Evolutionary conservation across 2,113 vertebrate genomes (phyloP).

Genomic region (Odocoileus virginianus): DNA sequence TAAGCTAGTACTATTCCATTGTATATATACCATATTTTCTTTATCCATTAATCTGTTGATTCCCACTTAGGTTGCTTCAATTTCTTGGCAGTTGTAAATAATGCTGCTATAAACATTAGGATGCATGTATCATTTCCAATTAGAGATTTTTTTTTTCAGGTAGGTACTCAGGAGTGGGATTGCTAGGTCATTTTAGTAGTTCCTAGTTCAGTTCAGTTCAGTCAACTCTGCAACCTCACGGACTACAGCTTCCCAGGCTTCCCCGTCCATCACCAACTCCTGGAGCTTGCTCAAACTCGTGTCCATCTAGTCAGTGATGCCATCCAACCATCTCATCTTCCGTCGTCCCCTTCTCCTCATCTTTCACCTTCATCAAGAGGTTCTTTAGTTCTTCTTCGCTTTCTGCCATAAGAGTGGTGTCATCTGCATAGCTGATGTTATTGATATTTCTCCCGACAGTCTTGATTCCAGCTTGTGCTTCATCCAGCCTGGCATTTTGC

Average conservation of each 20-base stretch:
- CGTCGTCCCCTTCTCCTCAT: not conserved
- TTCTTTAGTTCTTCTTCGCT: not conserved
- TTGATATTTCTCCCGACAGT: not conserved
- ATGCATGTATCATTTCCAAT: not conserved
- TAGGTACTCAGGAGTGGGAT: not conserved
- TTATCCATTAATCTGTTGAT: not conserved
- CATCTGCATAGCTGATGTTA: not conserved
- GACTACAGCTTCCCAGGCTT: not conserved
- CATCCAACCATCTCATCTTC: not conserved
- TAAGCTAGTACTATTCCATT: not conserved
- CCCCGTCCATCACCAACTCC: not conserved
- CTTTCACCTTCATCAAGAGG: not conserved
- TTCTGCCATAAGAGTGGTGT: not conserved
- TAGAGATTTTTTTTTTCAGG: not conserved
- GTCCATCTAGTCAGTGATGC: not conserved
- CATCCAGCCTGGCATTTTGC: accelerated
- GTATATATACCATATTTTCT: not conserved
- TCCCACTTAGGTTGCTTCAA: not conserved
- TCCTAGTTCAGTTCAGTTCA: not conserved
- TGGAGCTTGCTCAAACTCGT: not conserved
- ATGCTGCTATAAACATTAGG: not conserved
- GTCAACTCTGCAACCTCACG: not conserved
- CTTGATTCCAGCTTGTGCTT: not conserved
- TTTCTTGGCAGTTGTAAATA: not conserved
- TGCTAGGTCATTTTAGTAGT: not conserved